phyloP scores from a whole-genome alignment of 2,113 vertebrate genomes.

The Chaenogobius annularis region DNA sequence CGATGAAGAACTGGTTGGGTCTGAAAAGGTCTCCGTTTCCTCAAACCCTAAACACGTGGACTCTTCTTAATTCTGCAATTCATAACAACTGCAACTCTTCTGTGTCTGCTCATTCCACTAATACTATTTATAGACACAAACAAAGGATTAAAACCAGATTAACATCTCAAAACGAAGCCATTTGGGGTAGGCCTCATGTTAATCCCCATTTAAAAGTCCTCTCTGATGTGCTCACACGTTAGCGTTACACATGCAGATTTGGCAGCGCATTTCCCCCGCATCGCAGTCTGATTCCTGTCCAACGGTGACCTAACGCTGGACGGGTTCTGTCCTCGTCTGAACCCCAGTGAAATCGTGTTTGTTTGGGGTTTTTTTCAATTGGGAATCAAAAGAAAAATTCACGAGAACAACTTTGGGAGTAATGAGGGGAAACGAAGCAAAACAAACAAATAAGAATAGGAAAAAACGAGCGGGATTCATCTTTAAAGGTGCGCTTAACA shows the following conservation, averaged over 20 bases:
- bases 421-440: too few species aligned
- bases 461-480: too few species aligned
- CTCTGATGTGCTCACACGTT: slow-evolving; percentile 9
- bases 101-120: slow-evolving; percentile 9
- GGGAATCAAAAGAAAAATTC: too few species aligned
- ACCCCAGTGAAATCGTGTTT: too few species aligned
- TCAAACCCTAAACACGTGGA: background rate
- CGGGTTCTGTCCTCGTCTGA: slow-evolving; percentile 50
- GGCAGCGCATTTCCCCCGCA: slow-evolving; percentile 32
- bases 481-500: too few species aligned
- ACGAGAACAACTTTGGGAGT: too few species aligned
- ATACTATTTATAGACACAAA: slow-evolving; percentile 50
- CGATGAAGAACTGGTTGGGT: too few species aligned
- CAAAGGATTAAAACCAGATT: slow-evolving; percentile 52
- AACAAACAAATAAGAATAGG: too few species aligned
- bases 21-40: too few species aligned
- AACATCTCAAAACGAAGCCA: slow-evolving; percentile 40
- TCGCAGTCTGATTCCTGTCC: slow-evolving; percentile 32
- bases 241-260: slow-evolving; percentile 14
- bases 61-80: background rate
- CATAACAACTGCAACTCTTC: background rate
- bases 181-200: slow-evolving; percentile 33
- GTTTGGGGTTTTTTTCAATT: too few species aligned
- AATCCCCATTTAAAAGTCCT: slow-evolving; percentile 43
- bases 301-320: slow-evolving; percentile 52